Base-by-base conservation (phyloP, 1,140 invertebrate genomes). In the Drosophila serrata region DNA sequence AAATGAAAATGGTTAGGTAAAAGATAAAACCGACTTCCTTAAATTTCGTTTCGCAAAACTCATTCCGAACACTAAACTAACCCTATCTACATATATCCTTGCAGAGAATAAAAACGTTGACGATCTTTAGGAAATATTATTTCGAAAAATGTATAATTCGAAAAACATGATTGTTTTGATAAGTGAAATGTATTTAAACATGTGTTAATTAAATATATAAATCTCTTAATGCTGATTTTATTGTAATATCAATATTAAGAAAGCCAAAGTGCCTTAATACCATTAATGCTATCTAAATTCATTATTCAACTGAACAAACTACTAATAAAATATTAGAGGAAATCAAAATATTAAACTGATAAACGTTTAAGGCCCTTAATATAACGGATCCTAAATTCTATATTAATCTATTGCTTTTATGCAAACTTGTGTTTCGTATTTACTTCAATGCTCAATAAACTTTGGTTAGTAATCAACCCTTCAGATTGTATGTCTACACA, bases 401-500 rank as follows among this genome's bases (percentile, higher is more conserved):
- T n/a, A n/a, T n/a, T n/a, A 49, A 17, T 17, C n/a, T 8, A 17
- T 19, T 17, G 17, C 4, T 19, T 42, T 2, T 19, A 40, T 19
- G n/a, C 9, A 9, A 51, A 31, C 11, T 13, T 13, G 6, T 9
- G 4, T 6, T 7, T 8, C n/a, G 11, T 8, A 15, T 51, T 33
- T 6, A 40, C 35, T 11, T 57, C 11, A 4, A 13, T 13, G n/a
- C 12, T 13, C 6, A 5, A 0, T 1, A 7, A 5, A 35, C 19
- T 33, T 42, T 43, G 22, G 5, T 46, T 7, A n/a, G 13, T n/a
- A 58, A 59, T 58, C 48, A 48, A 17, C 65, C 22, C 42, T 31
- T 43, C 43, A 59, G 69, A 72, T 73, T 73, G 22, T 22, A 5
- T 33, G 27, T 11, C 13, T 37, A 33, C 8, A 49, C 37, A 13